A percentile compares a stretch with the other conserved stretches of the same genome.
Evolutionary conservation across 2,797 vertebrate genomes (phyloP).

Genomic region (Synaphobranchus kaupii): DNA sequence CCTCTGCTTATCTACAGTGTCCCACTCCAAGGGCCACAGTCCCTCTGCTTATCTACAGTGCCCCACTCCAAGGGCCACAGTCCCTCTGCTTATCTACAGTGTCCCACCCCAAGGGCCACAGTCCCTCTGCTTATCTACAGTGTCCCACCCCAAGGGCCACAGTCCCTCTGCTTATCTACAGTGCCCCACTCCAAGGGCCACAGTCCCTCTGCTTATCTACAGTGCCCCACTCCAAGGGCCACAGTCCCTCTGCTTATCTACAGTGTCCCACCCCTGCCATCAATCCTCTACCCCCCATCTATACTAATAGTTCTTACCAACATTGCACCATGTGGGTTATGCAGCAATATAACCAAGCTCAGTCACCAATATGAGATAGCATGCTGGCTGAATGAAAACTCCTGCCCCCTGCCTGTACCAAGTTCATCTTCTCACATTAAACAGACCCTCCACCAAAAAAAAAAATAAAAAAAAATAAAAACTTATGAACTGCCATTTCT

Average conservation of each 20-base stretch:
- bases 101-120: no score
- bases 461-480: background rate
- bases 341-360: conserved; percentile 14
- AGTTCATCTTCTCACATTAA: background rate
- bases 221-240: conserved; percentile 47
- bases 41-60: no score
- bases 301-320: no score
- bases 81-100: no score
- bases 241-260: conserved; percentile 62
- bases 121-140: no score
- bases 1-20: no score
- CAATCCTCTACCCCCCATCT: conserved; percentile 35
- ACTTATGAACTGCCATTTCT: background rate
- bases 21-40: no score
- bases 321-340: conserved; percentile 16
- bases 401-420: background rate
- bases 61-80: no score
- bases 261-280: conserved; percentile 29
- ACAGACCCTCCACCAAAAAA: background rate
- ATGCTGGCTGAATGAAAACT: background rate
- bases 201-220: conserved; percentile 53
- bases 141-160: no score
- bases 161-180: no score
- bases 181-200: no score
- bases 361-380: background rate